phyloP scores from a whole-genome alignment of 2,797 vertebrate species.

The Acipenser transmontanus region DNA sequence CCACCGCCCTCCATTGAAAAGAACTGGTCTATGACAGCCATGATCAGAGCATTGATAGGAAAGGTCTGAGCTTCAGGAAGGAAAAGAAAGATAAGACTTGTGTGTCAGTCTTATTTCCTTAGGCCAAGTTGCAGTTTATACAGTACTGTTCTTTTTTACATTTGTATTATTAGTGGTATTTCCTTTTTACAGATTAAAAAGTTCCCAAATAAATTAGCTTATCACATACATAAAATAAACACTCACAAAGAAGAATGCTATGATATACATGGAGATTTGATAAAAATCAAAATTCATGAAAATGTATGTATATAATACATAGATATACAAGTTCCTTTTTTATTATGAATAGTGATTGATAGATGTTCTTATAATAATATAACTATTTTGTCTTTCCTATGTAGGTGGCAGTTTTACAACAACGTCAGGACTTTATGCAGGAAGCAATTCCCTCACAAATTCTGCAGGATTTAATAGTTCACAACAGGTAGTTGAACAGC shows the following conservation, averaged over 20 bases:
- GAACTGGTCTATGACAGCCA: slow-evolving; percentile 22
- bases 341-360: too few relatives aligned
- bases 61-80: slow-evolving; percentile 32
- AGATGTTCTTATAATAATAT: too few relatives aligned
- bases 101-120: slow-evolving; percentile 31
- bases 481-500: slow-evolving; percentile 77
- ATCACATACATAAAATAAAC: too few relatives aligned
- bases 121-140: slow-evolving; percentile 8
- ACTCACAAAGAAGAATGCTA: too few relatives aligned
- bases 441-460: slow-evolving; percentile 98
- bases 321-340: too few relatives aligned
- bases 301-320: too few relatives aligned
- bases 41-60: slow-evolving; percentile 61
- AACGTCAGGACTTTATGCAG: slow-evolving; percentile 89
- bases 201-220: too few relatives aligned
- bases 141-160: neutral
- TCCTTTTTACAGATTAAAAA: too few relatives aligned
- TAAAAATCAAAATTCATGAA: too few relatives aligned
- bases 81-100: slow-evolving; percentile 50
- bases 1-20: slow-evolving; percentile 39
- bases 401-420: slow-evolving; percentile 94
- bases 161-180: neutral
- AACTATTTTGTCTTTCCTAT: slow-evolving; percentile 24
- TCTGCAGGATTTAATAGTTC: slow-evolving; percentile 96
- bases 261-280: too few relatives aligned